Base-by-base conservation (phyloP, 1,140 invertebrate species). In the Plodia interpunctella region DNA sequence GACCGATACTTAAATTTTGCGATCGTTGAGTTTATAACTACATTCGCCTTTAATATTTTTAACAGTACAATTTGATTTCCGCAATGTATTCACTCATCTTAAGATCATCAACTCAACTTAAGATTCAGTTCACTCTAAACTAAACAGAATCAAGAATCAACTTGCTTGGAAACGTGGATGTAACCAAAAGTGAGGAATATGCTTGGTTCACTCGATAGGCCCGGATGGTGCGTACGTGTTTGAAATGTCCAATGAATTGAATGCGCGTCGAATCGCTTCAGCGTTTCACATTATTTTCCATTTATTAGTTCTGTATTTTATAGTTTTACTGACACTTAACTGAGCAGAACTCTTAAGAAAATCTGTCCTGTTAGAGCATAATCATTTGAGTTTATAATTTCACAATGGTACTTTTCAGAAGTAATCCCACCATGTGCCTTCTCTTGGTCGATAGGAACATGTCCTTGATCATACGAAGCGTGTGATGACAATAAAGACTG, bases 221-320 rank as follows among this genome's bases (percentile, higher is more conserved):
- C 68, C 64, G 61, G 64, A 70, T 59, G 57, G 55, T 20, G 17
- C 17, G 55, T 61, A 62, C 68, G 68, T 59, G 68, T 49, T 60
- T 53, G 30, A 53, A 60, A 62, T 70, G 59, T 52, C 6, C 57
- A 68, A 67, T 60, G 32, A 5, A 35, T 13, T 60, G 32, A 5
- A 35, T 13, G 32, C 32, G 32, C 4, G 32, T 35, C 10, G 32
- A 35, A 35, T 5, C 2, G 32, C 2, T 35, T 35, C 32, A 35
- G 32, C 13, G 32, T 13, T 35, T 35, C 32, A 35, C 4, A 5
- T 3, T 5, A 11, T 5, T 2, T 35, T 35, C 9, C 2, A 9
- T 35, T 13, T 13, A 1, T 35, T 13, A 35, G 32, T 35, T 35
- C 8, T 35, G 2, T 35, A 9, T 13, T 35, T 35, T 35, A n/a